Percentiles rank a stretch among this genome's conserved stretches.
phyloP scores from a whole-genome alignment of 2,113 vertebrate genomes.

The Piaya cayana region DNA sequence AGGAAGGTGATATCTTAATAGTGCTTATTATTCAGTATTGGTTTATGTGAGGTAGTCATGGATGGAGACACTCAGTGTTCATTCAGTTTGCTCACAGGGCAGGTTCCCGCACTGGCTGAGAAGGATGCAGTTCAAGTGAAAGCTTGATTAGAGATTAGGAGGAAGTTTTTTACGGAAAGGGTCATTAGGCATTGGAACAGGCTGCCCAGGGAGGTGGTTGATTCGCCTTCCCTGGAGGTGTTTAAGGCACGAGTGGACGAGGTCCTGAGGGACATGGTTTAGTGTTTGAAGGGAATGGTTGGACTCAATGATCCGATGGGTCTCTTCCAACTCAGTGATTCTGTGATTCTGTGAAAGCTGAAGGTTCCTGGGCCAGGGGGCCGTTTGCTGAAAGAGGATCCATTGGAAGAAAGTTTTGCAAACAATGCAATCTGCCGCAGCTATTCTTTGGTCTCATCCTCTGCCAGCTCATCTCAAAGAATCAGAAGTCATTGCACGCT shows the following conservation, averaged over 20 bases:
- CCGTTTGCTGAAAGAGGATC: accelerated
- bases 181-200: too few relatives aligned
- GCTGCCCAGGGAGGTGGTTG: too few relatives aligned
- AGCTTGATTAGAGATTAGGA: too few relatives aligned
- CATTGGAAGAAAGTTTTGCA: background rate
- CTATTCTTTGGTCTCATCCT: background rate
- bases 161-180: too few relatives aligned
- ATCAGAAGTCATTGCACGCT: background rate
- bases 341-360: background rate
- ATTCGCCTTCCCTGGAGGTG: too few relatives aligned
- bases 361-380: accelerated
- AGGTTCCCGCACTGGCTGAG: accelerated
- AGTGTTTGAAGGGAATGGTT: too few relatives aligned
- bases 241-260: too few relatives aligned
- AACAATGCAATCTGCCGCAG: accelerated
- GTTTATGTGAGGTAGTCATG: background rate
- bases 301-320: too few relatives aligned
- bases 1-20: background rate
- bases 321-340: too few relatives aligned
- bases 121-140: background rate
- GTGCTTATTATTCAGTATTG: background rate
- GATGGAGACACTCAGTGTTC: background rate
- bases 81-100: background rate
- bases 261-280: too few relatives aligned
- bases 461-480: background rate